Evolutionary conservation across 2,888 invertebrate genomes (phyloP).

Genomic region (Junonia oenone): DNA sequence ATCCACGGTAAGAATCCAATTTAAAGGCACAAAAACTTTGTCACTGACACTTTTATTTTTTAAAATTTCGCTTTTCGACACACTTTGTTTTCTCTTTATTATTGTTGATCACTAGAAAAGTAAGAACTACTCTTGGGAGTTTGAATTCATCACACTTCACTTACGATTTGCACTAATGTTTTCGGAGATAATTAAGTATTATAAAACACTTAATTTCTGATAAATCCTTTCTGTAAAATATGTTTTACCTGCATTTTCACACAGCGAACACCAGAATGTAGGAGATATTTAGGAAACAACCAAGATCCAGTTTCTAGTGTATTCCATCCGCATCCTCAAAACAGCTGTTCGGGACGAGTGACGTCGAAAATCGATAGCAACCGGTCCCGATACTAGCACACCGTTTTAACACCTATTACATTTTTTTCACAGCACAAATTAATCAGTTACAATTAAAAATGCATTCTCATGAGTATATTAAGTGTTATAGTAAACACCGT

Average conservation of each 20-base stretch:
- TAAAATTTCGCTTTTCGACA: neutral
- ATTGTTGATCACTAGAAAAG: neutral
- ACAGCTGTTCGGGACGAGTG: conserved; percentile 67
- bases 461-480: neutral
- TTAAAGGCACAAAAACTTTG: conserved; percentile 28
- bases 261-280: neutral
- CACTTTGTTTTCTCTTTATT: neutral
- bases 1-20: conserved; percentile 60
- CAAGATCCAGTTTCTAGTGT: conserved; percentile 12
- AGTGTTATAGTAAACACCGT: neutral
- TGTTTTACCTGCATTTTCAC: conserved; percentile 4
- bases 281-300: neutral
- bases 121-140: neutral
- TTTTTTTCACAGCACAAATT: neutral
- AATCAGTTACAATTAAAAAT: neutral
- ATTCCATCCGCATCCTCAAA: conserved; percentile 52
- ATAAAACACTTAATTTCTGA: neutral
- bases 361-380: conserved; percentile 65
- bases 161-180: conserved; percentile 3
- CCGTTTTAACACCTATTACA: neutral
- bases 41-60: conserved; percentile 9
- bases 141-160: conserved; percentile 17
- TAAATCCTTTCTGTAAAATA: neutral
- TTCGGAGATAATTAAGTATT: neutral
- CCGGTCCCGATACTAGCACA: conserved; percentile 32